A percentile compares a stretch with the other conserved stretches of the same genome.
These are phyloP conservation scores for Andrena trimmerana DNA, from an alignment of 2,888 invertebrate species.

Conservation along the genomic window DNA sequence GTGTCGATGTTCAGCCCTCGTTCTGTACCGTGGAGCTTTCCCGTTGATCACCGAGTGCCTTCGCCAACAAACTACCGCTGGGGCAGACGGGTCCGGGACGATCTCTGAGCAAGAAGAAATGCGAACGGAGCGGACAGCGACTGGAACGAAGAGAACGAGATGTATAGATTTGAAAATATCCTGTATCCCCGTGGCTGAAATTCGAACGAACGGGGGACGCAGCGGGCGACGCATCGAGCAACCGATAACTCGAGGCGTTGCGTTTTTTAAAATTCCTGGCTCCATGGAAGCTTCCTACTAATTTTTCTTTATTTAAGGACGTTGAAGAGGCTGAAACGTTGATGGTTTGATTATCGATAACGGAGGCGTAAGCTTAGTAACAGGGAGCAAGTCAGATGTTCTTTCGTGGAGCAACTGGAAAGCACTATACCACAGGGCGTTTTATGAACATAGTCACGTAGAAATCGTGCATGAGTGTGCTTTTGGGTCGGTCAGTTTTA, in stretches of 20 bases:
- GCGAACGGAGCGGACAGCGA: no score
- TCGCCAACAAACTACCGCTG: not conserved
- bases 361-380: not conserved
- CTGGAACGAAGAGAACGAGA: no score
- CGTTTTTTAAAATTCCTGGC: no score
- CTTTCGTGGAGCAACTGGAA: not conserved
- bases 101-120: not conserved
- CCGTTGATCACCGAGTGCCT: conserved; percentile 20
- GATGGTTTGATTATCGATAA: no score
- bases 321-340: no score
- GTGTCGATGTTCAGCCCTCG: conserved; percentile 34
- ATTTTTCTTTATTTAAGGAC: no score
- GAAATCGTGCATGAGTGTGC: not conserved
- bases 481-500: not conserved
- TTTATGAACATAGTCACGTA: not conserved
- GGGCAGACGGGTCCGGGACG: not conserved
- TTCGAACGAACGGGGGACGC: not conserved
- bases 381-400: not conserved
- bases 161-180: not conserved
- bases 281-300: no score
- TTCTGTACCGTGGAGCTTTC: conserved; percentile 30
- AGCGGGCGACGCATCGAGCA: not conserved
- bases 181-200: not conserved
- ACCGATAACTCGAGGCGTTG: no score
- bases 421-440: conserved; percentile 28